Evolutionary conservation across 2,888 invertebrate genomes (phyloP), one percentile per base, ranked within the genome.

Genomic region (Ischnura elegans): DNA sequence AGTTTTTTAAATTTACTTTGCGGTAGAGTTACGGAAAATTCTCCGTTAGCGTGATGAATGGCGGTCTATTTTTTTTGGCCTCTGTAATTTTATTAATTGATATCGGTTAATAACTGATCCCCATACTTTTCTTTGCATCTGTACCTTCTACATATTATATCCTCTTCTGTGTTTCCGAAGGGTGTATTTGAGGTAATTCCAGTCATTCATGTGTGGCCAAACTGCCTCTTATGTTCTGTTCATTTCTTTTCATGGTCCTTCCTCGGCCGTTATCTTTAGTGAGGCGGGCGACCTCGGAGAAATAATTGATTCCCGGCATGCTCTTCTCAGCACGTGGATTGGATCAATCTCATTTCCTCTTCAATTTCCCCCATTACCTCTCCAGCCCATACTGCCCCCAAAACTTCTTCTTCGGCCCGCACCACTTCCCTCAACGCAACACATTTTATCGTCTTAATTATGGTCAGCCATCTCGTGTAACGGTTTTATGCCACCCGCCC

Each of bases 391-490:
- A 36, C 29, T 36, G 10, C 76, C n/a, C 76, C 76, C 76, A 76
- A 21, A 8, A 36, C 29, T 36, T 36, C 76, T n/a, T n/a, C 76
- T 36, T 36, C 76, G 36, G 16, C 76, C 29, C n/a, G 10, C 76
- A 47, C 76, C 76, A 29, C 21, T n/a, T n/a, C n/a, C n/a, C n/a
- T n/a, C n/a, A n/a, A n/a, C 76, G 76, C 25, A 36, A 76, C 76
- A 36, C 76, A 76, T 76, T 76, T 76, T 76, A 76, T 76, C 76
- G 76, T 76, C 76, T 76, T 76, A 76, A 76, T 76, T 76, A 76
- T 76, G 76, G 76, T 10, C 16, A 13, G 76, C 76, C 76, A 76
- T 76, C 76, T 10, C 76, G 76, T 10, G 36, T 76, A 76, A 76
- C 36, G 76, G 76, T 13, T 16, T 25, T 3, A 8, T 36, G 76